A percentile compares a stretch with the other conserved stretches of the same genome.
Evolutionary conservation across 2,888 invertebrate genomes (phyloP).

Genomic region (Yponomeuta plumbellus): DNA sequence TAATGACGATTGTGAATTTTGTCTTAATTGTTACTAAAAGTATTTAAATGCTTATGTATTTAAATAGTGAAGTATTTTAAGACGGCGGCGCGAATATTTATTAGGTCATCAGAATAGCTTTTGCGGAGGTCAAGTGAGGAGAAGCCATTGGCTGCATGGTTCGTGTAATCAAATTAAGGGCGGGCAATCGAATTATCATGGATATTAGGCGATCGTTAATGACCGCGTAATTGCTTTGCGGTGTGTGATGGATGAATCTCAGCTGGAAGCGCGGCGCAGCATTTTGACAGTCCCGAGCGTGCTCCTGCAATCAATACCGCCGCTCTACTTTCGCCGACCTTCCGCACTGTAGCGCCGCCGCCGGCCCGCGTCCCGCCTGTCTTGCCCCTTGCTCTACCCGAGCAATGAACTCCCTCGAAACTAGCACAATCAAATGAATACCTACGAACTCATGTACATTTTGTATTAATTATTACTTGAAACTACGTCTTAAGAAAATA

Average conservation of each 20-base stretch:
- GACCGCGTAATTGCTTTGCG: conserved; percentile 22
- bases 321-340: conserved; percentile 36
- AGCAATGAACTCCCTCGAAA: neutral
- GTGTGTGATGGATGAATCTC: conserved; percentile 21
- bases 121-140: too few relatives aligned
- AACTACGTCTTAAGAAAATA: neutral
- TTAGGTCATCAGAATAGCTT: too few relatives aligned
- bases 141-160: too few relatives aligned
- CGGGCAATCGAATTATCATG: too few relatives aligned
- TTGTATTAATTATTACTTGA: neutral
- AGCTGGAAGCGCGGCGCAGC: conserved; percentile 7
- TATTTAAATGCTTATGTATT: too few relatives aligned
- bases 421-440: neutral
- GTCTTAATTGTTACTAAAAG: too few relatives aligned
- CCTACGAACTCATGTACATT: neutral
- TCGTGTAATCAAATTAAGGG: too few relatives aligned
- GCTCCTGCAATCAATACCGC: conserved; percentile 39
- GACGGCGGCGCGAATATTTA: too few relatives aligned
- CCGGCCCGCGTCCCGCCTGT: neutral
- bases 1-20: too few relatives aligned
- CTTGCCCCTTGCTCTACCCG: neutral
- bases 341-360: conserved; percentile 5
- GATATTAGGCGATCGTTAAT: conserved; percentile 1
- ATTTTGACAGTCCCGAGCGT: neutral
- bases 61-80: too few relatives aligned